These are phyloP conservation scores for Nymphalis urticae DNA, from an alignment of 2,888 invertebrate genomes.

Conservation along the genomic window DNA sequence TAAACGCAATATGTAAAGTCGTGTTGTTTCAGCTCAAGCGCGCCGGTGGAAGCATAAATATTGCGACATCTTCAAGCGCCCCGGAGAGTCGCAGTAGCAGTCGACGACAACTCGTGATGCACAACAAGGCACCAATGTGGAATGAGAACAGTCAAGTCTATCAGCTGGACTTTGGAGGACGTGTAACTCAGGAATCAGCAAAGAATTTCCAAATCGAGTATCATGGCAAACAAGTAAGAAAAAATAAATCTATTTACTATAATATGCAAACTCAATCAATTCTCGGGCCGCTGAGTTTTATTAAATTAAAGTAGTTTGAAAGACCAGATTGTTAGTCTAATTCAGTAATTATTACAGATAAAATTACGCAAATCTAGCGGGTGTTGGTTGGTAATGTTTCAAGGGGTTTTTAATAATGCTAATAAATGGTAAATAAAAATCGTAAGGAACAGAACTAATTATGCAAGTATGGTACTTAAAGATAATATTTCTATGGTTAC, in stretches of 20 bases:
- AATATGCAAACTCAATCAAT: no score
- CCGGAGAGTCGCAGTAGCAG: constrained; percentile 36
- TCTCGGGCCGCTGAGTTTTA: no score
- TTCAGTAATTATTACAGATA: no score
- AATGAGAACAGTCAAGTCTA: constrained; percentile 99
- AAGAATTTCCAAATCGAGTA: constrained; percentile 99
- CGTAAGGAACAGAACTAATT: no score
- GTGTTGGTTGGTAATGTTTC: no score
- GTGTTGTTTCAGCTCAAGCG: constrained; percentile 85
- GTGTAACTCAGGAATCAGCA: constrained; percentile 99
- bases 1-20: background rate
- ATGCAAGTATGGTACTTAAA: background rate
- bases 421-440: no score
- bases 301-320: no score
- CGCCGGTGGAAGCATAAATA: constrained; percentile 64
- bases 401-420: no score
- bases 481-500: constrained; percentile 32
- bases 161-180: constrained; percentile 98
- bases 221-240: constrained; percentile 94
- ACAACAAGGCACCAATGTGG: constrained; percentile 99
- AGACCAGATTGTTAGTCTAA: no score
- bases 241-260: background rate
- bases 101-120: constrained; percentile 94
- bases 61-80: constrained; percentile 58
- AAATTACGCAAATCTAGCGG: no score